Conservation (phyloP, 2,113 vertebrate genomes). For the Sinocyclocheilus rhinocerous region DNA sequence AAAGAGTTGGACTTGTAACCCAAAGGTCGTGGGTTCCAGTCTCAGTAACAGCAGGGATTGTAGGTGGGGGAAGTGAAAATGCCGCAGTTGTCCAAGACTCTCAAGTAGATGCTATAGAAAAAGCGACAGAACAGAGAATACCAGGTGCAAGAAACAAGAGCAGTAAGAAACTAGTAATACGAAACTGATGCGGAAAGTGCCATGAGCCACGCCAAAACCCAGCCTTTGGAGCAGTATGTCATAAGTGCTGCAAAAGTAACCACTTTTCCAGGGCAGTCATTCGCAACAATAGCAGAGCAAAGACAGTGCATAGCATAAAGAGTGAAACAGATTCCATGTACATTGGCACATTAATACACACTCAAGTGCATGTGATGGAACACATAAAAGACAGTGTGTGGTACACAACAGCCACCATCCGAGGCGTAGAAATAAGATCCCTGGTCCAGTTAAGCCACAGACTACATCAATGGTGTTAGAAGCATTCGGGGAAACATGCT, state of each 20-base stretch:
- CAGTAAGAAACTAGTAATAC: neutral
- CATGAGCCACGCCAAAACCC: slow-evolving; percentile 42
- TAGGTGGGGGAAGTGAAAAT: neutral
- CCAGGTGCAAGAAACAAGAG: neutral
- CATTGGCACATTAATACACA: neutral
- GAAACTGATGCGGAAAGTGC: slow-evolving; percentile 17
- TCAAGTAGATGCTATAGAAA: neutral
- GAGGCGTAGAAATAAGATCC: neutral
- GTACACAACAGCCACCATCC: too few species aligned
- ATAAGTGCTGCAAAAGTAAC: slow-evolving; percentile 36
- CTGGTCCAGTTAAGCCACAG: neutral
- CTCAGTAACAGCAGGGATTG: too few species aligned
- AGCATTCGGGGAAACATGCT: neutral
- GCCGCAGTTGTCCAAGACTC: neutral
- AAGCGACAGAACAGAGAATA: neutral
- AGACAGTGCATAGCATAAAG: slow-evolving; percentile 26
- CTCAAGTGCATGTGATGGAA: neutral
- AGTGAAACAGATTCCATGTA: slow-evolving; percentile 40
- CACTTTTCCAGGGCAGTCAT: slow-evolving; percentile 20
- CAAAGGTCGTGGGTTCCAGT: too few species aligned
- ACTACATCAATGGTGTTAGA: neutral
- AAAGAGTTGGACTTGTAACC: too few species aligned
- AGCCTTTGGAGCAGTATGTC: slow-evolving; percentile 29
- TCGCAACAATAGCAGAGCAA: neutral
- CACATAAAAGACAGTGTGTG: neutral